A percentile compares a stretch with the other conserved stretches of the same genome.
These are phyloP conservation scores for Cherax destructor DNA, from an alignment of 1,140 invertebrate genomes.

Conservation along the genomic window DNA sequence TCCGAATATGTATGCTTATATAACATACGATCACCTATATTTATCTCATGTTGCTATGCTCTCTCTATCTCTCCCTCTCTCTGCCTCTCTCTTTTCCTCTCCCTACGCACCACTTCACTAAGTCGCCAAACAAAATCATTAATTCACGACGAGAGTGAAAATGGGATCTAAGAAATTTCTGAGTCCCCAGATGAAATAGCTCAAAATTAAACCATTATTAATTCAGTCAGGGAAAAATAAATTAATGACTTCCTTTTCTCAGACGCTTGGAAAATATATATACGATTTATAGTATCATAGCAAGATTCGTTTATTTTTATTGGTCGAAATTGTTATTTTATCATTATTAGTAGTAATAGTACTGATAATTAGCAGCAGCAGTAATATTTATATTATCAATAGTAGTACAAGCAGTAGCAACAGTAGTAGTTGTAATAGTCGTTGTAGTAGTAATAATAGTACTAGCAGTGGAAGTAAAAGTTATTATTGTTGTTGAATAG, in stretches of 20 bases:
- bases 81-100: background rate
- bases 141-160: background rate
- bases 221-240: conserved; percentile 7
- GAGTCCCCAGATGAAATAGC: background rate
- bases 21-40: background rate
- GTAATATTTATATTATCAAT: no score
- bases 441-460: no score
- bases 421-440: no score
- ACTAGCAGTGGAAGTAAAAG: no score
- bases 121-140: background rate
- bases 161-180: conserved; percentile 10
- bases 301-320: no score
- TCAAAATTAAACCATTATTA: conserved; percentile 7
- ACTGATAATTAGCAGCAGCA: no score
- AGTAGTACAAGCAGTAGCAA: no score
- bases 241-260: background rate
- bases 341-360: no score
- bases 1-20: no score
- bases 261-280: background rate
- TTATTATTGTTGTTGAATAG: no score
- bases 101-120: background rate
- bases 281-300: no score
- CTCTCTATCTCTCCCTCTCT: background rate
- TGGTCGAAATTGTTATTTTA: no score
- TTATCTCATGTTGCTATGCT: background rate